Evolutionary conservation across 2,113 vertebrate species (phyloP).

Genomic region (Axis porcinus): DNA sequence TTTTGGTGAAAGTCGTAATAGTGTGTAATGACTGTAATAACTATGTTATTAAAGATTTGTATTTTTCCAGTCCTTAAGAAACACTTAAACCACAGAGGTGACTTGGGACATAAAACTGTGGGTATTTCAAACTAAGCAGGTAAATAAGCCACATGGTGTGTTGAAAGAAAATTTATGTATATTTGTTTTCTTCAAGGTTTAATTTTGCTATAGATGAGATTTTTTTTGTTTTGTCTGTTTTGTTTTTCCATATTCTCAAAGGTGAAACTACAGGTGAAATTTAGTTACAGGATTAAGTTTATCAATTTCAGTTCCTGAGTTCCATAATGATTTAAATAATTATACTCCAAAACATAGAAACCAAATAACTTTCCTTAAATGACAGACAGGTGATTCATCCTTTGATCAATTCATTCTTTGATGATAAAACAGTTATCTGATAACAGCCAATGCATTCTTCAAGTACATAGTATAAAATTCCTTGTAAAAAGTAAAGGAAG

Average conservation of each 20-base stretch:
- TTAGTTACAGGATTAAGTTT: not conserved
- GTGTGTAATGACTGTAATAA: not conserved
- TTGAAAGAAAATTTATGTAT: not conserved
- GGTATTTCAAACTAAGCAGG: not conserved
- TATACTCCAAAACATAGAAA: not conserved
- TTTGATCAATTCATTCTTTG: not conserved
- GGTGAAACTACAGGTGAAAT: not conserved
- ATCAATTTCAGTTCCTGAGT: not conserved
- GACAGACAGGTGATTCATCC: not conserved
- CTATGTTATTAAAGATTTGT: not conserved
- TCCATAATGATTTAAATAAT: not conserved
- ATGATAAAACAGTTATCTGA: not conserved
- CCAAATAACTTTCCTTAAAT: not conserved
- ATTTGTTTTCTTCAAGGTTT: not conserved
- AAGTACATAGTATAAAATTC: not conserved
- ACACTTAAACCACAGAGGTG: not conserved
- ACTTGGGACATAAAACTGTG: not conserved
- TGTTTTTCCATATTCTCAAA: not conserved
- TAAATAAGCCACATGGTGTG: not conserved
- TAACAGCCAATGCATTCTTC: not conserved
- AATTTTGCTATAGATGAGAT: not conserved
- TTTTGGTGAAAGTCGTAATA: not conserved
- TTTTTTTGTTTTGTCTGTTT: not conserved
- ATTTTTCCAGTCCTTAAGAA: not conserved
- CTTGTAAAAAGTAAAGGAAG: not conserved